Base-by-base conservation (phyloP, 1,140 invertebrate species). In the Papilio helenus region DNA sequence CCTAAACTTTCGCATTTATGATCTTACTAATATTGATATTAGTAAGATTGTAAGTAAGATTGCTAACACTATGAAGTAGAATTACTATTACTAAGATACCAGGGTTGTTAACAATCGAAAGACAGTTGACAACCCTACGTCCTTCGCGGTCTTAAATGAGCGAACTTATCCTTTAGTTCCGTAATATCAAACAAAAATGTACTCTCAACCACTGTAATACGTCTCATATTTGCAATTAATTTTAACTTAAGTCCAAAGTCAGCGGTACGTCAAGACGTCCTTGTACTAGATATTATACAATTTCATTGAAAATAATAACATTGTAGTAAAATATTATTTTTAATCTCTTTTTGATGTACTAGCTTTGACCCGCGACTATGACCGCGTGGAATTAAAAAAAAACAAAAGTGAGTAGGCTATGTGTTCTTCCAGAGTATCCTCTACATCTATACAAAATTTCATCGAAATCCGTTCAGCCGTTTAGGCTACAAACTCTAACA, bases 261-360 rank as follows among this genome's bases (percentile, higher is more conserved):
- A 61, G 20, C 58, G 58, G 20, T 26, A 61, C 12, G 18, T 23
- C 58, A 61, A 61, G 58, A 26, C 58, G 58, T 61, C 58, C 58
- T 61, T 61, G 58, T 61, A 26, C 58, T 26, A 61, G 20, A 61
- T 61, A 61, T 61, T 61, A 61, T 61, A 61, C 58, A 61, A 61
- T 61, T 61, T 61, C 58, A 61, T 23, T 2, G 58, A 61, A 61
- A 61, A 61, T 61, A 61, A 61, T 61, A 61, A 61, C 10, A 23
- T 8, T 26, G 58, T 26, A n/a, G 51, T 61, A 61, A 61, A 26
- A 26, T 26, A 61, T 26, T 20, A 55, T 55, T 55, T 55, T 26
- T 61, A 26, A 8, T 26, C 18, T 55, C 18, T 55, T n/a, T 55
- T 55, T 55, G 49, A 46, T 46, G 1, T 46, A 12, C 1, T 46